Evolutionary conservation across 2,113 vertebrate genomes (phyloP).

Genomic region (Pterocles burchelli): DNA sequence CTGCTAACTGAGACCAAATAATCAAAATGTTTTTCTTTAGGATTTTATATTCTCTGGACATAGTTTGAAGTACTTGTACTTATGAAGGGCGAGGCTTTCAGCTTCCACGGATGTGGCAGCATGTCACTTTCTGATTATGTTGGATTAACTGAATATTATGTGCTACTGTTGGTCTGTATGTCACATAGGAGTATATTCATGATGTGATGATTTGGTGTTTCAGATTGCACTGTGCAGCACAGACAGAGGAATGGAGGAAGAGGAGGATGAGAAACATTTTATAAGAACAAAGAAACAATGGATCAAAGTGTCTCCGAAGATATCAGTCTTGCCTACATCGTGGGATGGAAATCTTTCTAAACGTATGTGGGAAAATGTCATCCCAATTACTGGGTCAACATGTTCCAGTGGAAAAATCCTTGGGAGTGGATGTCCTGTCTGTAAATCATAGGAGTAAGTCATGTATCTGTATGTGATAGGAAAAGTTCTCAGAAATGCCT

Average conservation of each 20-base stretch:
- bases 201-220: neutral
- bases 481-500: neutral
- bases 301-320: neutral
- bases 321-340: neutral
- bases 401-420: neutral
- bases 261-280: neutral
- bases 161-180: neutral
- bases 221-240: neutral
- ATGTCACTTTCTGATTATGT: neutral
- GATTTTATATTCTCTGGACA: neutral
- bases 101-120: neutral
- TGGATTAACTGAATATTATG: neutral
- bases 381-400: neutral
- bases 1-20: neutral
- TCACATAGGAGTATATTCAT: neutral
- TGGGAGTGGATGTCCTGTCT: rapidly evolving
- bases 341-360: neutral
- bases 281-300: neutral
- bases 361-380: neutral
- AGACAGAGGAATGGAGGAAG: neutral
- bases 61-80: neutral
- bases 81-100: neutral
- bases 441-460: neutral
- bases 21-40: neutral
- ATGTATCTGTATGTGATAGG: neutral